Base-by-base conservation (phyloP, 2,113 vertebrate species). In the Hiodon alosoides region DNA sequence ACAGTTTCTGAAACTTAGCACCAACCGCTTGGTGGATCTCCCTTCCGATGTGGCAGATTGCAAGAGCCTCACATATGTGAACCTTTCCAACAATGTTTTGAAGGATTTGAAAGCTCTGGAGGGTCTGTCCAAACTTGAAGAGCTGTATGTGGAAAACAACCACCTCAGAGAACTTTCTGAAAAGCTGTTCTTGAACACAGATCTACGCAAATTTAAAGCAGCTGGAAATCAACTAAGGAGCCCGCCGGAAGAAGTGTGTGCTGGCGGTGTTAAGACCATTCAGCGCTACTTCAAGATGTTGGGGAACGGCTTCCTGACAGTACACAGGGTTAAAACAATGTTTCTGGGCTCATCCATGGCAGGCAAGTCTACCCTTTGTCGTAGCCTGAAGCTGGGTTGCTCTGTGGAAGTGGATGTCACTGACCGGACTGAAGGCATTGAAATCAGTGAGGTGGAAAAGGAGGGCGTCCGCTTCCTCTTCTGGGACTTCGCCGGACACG, bases 401-500 rank as follows among this genome's bases (percentile, higher is more conserved):
- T 52, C 70, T 16, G 82, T 86, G n/a, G 51, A 55, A 9, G 77
- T 90, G 66, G 78, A 79, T 2, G 53, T 72, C 68, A 85, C 81
- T 17, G 86, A 89, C 50, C 67, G 82, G 52, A 91, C 86, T 0
- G 81, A 88, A 51, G 90, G 89, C 3, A 91, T 87, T 67, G 88
- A 92, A 69, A 91, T 92, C 77, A 89, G 79, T 0, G 79, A 92
- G 72, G 86, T 89, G 71, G 77, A 7, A 9, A 81, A 82, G 0
- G 7, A 88, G 58, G 87, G 87, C 46, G 82, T 92, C 75, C 83
- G 73, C 0, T 90, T 91, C 77, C 84, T 90, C 7, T 90, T 89
- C 81, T 92, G 91, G 91, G 90, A 91, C 65, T 92, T 91, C 4
- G 90, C 90, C 0, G 91, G 91, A 55, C 91, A 92, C 65, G 76